Percentiles rank a stretch among this genome's conserved stretches.
These are phyloP conservation scores for Peromyscus californicus DNA, from an alignment of 2,113 vertebrate species.

Conservation along the genomic window DNA sequence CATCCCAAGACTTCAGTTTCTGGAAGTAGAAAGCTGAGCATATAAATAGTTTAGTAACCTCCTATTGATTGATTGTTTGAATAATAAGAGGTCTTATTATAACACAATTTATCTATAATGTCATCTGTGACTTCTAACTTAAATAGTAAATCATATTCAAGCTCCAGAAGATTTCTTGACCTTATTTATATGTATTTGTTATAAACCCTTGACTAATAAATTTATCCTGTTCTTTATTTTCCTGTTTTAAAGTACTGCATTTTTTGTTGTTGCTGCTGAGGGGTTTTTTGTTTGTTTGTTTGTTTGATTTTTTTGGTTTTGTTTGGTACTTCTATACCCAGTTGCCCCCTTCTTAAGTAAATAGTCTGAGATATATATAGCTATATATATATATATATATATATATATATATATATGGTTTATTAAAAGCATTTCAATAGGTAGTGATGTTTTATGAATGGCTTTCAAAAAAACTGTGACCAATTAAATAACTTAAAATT, in stretches of 20 bases:
- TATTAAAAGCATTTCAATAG: conserved; percentile 18
- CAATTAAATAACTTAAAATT: conserved; percentile 53
- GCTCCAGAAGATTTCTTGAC: background rate
- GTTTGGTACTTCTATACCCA: background rate
- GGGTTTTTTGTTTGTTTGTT: background rate
- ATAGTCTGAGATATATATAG: conserved; percentile 42
- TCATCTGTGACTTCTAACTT: background rate
- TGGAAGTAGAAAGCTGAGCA: background rate
- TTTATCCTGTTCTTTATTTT: conserved; percentile 39
- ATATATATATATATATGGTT: background rate
- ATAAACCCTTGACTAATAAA: background rate
- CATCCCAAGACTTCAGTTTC: background rate
- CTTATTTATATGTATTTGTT: conserved; percentile 21
- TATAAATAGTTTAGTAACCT: background rate
- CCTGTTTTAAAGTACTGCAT: conserved; percentile 31
- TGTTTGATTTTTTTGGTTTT: background rate
- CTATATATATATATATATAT: too few relatives aligned
- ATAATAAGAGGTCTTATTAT: background rate
- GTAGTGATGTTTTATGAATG: background rate
- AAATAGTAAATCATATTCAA: conserved; percentile 42
- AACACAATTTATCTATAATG: background rate
- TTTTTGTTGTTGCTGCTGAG: background rate
- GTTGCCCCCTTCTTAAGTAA: background rate
- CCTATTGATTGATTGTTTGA: background rate
- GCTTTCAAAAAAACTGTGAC: conserved; percentile 4